These are phyloP conservation scores for Cephus runcator DNA, from an alignment of 2,888 invertebrate genomes.

Conservation along the genomic window DNA sequence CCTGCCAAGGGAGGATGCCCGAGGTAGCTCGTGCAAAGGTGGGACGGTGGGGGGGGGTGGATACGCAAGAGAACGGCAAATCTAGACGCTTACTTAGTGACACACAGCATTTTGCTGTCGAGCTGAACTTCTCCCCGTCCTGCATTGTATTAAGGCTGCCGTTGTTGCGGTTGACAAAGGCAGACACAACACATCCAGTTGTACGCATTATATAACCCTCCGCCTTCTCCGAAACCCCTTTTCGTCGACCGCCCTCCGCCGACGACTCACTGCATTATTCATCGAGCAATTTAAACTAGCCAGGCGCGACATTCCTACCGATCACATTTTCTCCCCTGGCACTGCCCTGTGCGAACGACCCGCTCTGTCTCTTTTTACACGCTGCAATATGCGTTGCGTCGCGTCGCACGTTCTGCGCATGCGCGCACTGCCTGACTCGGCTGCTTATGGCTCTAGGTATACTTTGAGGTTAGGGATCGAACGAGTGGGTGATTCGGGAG, in stretches of 20 bases:
- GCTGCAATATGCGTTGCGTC: background rate
- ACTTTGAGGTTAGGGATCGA: background rate
- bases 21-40: slow-evolving; percentile 19
- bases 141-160: slow-evolving; percentile 27
- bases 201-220: slow-evolving; percentile 11
- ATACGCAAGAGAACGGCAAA: slow-evolving; percentile 33
- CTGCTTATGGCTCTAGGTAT: background rate
- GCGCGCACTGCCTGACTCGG: background rate
- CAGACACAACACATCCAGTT: slow-evolving; percentile 30
- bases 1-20: slow-evolving; percentile 40
- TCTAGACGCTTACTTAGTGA: slow-evolving; percentile 52
- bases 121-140: slow-evolving; percentile 12
- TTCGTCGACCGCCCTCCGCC: background rate
- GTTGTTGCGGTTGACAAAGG: slow-evolving; percentile 44
- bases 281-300: slow-evolving; percentile 10
- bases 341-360: background rate
- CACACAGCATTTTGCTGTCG: slow-evolving; percentile 47
- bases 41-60: too few species aligned
- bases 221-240: background rate
- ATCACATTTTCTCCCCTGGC: background rate
- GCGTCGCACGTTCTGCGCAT: background rate
- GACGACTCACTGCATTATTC: slow-evolving; percentile 10
- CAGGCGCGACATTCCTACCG: background rate
- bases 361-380: background rate
- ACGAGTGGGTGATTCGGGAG: background rate